These are phyloP conservation scores for Heliconius aoede DNA, from an alignment of 2,888 invertebrate species.

Conservation along the genomic window DNA sequence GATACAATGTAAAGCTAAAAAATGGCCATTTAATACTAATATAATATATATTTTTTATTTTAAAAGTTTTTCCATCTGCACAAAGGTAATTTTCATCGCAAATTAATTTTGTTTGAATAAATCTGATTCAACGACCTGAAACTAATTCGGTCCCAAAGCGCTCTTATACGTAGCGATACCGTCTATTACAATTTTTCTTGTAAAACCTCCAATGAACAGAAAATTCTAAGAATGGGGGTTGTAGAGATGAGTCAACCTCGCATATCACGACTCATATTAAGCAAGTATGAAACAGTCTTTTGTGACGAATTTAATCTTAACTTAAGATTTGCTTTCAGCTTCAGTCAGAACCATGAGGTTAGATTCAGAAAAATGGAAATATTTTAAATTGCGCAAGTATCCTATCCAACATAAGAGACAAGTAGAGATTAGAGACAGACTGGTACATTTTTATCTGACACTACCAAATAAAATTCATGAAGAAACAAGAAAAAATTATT, in stretches of 20 bases:
- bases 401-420: no score
- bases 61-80: background rate
- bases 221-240: slow-evolving; percentile 13
- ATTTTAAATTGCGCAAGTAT: no score
- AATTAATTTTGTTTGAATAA: slow-evolving; percentile 1
- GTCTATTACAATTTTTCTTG: background rate
- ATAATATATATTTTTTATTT: background rate
- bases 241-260: slow-evolving; percentile 8
- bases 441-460: background rate
- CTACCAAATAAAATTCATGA: background rate
- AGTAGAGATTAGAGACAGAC: no score
- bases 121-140: background rate
- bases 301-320: background rate
- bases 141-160: background rate
- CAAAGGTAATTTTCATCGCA: background rate
- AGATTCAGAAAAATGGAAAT: background rate
- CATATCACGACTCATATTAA: background rate
- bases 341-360: background rate
- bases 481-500: background rate
- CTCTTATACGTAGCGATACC: background rate
- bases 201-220: background rate
- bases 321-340: background rate
- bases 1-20: no score
- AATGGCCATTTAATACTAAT: no score
- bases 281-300: background rate